These are phyloP conservation scores for Myiozetetes cayanensis DNA, from an alignment of 2,113 vertebrate genomes.

Conservation along the genomic window DNA sequence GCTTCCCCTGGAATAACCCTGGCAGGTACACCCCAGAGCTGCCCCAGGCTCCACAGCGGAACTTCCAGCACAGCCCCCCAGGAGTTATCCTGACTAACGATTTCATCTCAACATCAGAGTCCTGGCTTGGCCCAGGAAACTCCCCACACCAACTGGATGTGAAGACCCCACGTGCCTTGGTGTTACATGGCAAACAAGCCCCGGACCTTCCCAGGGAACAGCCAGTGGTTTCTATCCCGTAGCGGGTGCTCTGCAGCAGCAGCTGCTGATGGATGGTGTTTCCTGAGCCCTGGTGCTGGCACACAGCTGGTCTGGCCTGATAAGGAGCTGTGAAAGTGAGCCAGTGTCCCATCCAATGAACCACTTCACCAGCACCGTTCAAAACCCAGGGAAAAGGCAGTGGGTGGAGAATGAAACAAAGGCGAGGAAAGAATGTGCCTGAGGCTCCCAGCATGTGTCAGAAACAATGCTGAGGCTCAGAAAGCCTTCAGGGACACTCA, in stretches of 20 bases:
- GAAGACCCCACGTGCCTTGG: neutral
- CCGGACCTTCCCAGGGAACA: neutral
- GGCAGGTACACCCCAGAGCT: neutral
- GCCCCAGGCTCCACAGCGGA: neutral
- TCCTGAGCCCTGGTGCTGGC: neutral
- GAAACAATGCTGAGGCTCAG: neutral
- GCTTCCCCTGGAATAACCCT: neutral
- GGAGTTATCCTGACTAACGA: neutral
- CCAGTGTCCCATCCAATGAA: neutral
- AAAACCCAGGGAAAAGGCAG: neutral
- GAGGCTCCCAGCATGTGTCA: neutral
- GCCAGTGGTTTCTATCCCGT: rapidly evolving
- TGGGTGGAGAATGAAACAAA: neutral
- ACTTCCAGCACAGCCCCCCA: rapidly evolving
- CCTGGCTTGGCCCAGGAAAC: neutral
- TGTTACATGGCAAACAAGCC: neutral
- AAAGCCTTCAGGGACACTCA: rapidly evolving
- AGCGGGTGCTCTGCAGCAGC: neutral
- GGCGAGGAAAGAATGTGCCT: neutral
- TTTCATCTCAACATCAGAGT: neutral
- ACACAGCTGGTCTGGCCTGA: neutral
- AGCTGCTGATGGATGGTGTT: neutral
- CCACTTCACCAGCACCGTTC: neutral
- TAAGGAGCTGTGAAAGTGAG: neutral
- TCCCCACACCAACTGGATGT: no score